These are phyloP conservation scores for Drosophila algonquin DNA, from an alignment of 2,888 invertebrate species.

Conservation along the genomic window DNA sequence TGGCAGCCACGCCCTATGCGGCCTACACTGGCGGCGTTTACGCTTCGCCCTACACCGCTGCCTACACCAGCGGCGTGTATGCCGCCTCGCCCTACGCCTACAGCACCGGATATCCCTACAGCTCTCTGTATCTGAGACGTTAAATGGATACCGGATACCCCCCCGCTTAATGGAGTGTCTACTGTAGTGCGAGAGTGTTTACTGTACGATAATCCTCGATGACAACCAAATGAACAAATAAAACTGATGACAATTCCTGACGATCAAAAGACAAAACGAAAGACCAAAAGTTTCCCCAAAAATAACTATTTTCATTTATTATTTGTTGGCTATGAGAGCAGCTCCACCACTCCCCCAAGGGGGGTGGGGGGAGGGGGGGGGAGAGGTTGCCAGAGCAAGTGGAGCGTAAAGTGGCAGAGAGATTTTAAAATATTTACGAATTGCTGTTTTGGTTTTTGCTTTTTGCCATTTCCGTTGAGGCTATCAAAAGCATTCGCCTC, in stretches of 20 bases:
- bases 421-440: slow-evolving; percentile 61
- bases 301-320: slow-evolving; percentile 41
- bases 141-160: slow-evolving; percentile 16
- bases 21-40: slow-evolving; percentile 72
- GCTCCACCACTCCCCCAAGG: neutral
- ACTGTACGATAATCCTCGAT: slow-evolving; percentile 51
- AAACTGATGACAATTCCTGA: slow-evolving; percentile 32
- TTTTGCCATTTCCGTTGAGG: slow-evolving; percentile 61
- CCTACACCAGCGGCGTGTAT: slow-evolving; percentile 66
- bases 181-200: slow-evolving; percentile 47
- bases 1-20: slow-evolving; percentile 69
- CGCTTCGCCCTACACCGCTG: slow-evolving; percentile 73
- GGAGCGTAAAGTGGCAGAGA: neutral
- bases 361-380: neutral
- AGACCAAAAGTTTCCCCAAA: neutral
- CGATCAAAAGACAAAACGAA: slow-evolving; percentile 37
- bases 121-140: slow-evolving; percentile 70
- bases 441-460: slow-evolving; percentile 39
- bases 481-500: slow-evolving; percentile 66
- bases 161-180: neutral
- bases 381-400: neutral
- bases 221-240: slow-evolving; percentile 51
- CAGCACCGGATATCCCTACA: slow-evolving; percentile 68
- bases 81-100: slow-evolving; percentile 77
- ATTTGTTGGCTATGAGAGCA: slow-evolving; percentile 28